phyloP scores from a whole-genome alignment of 2,888 invertebrate species.

The Xanthorhoe spadicearia region DNA sequence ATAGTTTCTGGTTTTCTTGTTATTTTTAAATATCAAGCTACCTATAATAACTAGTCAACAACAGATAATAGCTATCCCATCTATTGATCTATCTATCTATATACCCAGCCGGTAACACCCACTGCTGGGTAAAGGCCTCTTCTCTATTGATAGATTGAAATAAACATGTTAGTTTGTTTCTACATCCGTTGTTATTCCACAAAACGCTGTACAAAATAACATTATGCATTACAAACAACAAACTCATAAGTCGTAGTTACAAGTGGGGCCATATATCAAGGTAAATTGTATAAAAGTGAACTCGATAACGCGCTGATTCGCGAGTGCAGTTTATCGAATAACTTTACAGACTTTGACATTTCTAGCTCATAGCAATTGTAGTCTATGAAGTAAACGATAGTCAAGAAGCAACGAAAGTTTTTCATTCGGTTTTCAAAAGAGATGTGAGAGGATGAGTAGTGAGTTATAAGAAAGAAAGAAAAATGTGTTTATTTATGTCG shows the following conservation, averaged over 20 bases:
- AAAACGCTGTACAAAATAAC: slow-evolving; percentile 5
- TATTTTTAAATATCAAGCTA: background rate
- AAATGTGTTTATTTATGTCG: too few relatives aligned
- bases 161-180: background rate
- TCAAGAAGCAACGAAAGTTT: too few relatives aligned
- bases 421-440: too few relatives aligned
- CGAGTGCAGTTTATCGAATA: slow-evolving; percentile 53
- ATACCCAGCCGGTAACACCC: too few relatives aligned
- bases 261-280: slow-evolving; percentile 21
- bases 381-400: background rate
- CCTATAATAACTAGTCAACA: background rate
- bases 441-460: too few relatives aligned
- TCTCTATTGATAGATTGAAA: too few relatives aligned
- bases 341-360: slow-evolving; percentile 56
- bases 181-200: background rate
- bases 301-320: slow-evolving; percentile 33
- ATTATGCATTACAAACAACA: slow-evolving; percentile 25
- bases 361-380: slow-evolving; percentile 46
- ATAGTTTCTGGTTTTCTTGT: background rate
- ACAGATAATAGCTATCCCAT: background rate
- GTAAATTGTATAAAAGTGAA: slow-evolving; percentile 18
- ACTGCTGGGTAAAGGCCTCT: too few relatives aligned
- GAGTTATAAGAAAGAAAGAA: too few relatives aligned
- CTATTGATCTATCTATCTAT: too few relatives aligned
- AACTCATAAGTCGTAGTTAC: slow-evolving; percentile 31